These are phyloP conservation scores for Coptotermes formosanus DNA, from an alignment of 1,140 invertebrate species.

Conservation along the genomic window DNA sequence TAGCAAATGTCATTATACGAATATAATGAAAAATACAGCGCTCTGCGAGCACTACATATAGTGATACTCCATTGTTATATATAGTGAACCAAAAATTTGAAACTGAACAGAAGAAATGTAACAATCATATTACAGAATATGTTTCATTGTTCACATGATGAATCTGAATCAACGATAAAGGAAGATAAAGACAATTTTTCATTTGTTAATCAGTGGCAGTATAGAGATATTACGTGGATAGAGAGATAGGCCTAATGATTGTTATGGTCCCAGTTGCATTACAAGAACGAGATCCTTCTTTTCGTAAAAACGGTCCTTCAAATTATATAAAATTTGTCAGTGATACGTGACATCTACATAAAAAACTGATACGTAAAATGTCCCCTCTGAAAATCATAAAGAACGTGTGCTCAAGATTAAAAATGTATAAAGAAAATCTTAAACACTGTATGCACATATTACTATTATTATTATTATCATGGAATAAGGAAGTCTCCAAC, in stretches of 20 bases:
- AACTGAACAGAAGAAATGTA: slow-evolving; percentile 20
- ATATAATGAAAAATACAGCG: neutral
- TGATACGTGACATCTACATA: neutral
- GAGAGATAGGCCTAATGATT: slow-evolving; percentile 29
- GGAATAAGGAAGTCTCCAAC: neutral
- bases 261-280: slow-evolving; percentile 26
- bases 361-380: neutral
- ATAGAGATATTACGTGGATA: slow-evolving; percentile 6
- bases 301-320: neutral
- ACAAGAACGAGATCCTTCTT: neutral
- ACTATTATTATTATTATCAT: neutral
- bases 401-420: slow-evolving; percentile 11
- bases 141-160: slow-evolving; percentile 27
- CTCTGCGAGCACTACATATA: neutral
- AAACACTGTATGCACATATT: neutral
- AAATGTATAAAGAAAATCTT: slow-evolving; percentile 1
- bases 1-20: slow-evolving; percentile 30
- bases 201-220: slow-evolving; percentile 27
- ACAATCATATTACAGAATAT: slow-evolving; percentile 7
- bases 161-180: neutral
- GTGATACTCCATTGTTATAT: slow-evolving; percentile 25
- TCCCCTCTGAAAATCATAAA: neutral
- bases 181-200: slow-evolving; percentile 22
- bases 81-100: slow-evolving; percentile 12
- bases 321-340: neutral